Conservation (phyloP, 2,888 invertebrate species). For the Drosophila silvestris region DNA sequence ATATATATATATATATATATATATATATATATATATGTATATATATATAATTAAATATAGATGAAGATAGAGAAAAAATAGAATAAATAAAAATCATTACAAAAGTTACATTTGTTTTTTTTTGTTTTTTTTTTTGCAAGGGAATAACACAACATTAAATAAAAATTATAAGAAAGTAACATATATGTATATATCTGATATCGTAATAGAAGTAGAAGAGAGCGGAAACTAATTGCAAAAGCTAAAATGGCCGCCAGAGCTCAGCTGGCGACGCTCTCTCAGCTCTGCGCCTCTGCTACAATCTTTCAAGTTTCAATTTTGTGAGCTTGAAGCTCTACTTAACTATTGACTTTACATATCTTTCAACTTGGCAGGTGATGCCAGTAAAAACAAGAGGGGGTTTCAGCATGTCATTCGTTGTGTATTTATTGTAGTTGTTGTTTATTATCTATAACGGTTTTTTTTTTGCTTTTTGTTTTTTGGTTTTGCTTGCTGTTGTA, state of each 20-base stretch:
- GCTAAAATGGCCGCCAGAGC: constrained; percentile 40
- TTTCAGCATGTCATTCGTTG: constrained; percentile 78
- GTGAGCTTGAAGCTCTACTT: constrained; percentile 10
- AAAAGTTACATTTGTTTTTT: constrained; percentile 23
- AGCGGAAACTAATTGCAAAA: constrained; percentile 46
- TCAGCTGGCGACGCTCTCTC: constrained; percentile 39
- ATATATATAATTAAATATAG: constrained; percentile 6
- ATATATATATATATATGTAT: not conserved
- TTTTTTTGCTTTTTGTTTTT: constrained; percentile 12
- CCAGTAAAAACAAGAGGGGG: constrained; percentile 76
- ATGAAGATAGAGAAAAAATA: constrained; percentile 11
- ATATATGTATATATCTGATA: constrained; percentile 29
- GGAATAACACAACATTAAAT: constrained; percentile 36
- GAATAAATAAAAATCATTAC: constrained; percentile 34
- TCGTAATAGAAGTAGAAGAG: constrained; percentile 38
- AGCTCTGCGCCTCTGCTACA: constrained; percentile 39
- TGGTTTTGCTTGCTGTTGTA: constrained; percentile 14
- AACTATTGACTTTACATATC: constrained; percentile 37
- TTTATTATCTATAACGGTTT: constrained; percentile 64
- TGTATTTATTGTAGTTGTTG: constrained; percentile 62
- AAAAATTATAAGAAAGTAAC: constrained; percentile 10
- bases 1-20: constrained; percentile 6
- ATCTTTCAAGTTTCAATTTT: constrained; percentile 14
- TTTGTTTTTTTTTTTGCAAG: constrained; percentile 10
- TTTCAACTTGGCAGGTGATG: constrained; percentile 32